Evolutionary conservation across 2,113 vertebrate species (phyloP).

Genomic region (Pelusios castaneus): DNA sequence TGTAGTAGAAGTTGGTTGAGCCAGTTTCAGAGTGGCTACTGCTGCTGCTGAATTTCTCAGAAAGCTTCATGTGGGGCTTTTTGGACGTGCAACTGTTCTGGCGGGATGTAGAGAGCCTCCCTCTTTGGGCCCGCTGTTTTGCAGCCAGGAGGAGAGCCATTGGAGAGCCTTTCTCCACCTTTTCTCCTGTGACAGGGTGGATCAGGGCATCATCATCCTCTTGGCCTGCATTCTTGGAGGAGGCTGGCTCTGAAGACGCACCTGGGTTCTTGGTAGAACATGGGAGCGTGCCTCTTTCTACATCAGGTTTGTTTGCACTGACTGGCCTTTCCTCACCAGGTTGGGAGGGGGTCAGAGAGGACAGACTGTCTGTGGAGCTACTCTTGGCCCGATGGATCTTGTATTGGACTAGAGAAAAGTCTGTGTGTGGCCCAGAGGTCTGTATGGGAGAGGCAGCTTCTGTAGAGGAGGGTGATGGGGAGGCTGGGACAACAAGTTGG

Average conservation of each 20-base stretch:
- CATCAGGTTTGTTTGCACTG: not conserved
- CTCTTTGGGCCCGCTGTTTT: slow-evolving; percentile 87
- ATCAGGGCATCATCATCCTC: slow-evolving; percentile 54
- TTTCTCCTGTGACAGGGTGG: slow-evolving; percentile 74
- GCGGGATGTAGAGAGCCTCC: slow-evolving; percentile 45
- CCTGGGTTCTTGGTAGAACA: not conserved
- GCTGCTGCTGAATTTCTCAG: not conserved
- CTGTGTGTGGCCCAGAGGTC: not conserved
- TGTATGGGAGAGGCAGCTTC: not conserved
- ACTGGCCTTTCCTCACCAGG: not conserved
- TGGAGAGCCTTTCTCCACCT: slow-evolving; percentile 82
- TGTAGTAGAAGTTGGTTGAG: slow-evolving; percentile 72
- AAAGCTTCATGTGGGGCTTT: rapidly evolving
- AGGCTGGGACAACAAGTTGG: not conserved
- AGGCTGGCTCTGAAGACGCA: rapidly evolving
- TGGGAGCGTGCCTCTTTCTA: not conserved
- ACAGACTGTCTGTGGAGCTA: rapidly evolving
- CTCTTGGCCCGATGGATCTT: slow-evolving; percentile 62
- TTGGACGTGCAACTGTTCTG: not conserved
- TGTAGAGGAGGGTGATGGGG: not conserved
- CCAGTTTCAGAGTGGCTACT: not conserved
- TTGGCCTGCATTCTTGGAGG: not conserved
- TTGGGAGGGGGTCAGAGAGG: rapidly evolving
- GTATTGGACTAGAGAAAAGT: slow-evolving; percentile 36
- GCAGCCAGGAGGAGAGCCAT: slow-evolving; percentile 91